Conservation (phyloP, 1,140 invertebrate genomes). For the Liolophura sinensis region DNA sequence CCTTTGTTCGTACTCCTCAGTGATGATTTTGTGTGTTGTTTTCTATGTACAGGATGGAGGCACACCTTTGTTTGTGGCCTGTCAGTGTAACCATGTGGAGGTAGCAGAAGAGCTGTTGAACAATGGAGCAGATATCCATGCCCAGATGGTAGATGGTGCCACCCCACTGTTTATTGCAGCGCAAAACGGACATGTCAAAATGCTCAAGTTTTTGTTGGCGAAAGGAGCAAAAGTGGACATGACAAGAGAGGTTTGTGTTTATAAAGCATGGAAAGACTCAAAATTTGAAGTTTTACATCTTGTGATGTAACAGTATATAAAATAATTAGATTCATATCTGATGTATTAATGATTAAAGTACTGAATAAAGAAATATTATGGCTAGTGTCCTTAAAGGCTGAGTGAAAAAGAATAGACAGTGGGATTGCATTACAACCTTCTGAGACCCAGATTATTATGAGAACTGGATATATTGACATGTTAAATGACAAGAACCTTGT, state of each 20-base stretch:
- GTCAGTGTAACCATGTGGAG: constrained; percentile 86
- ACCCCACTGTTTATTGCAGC: constrained; percentile 56
- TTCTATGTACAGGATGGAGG: constrained; percentile 77
- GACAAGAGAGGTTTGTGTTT: constrained; percentile 47
- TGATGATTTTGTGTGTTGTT: neutral
- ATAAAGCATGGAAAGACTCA: neutral
- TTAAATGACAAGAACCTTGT: neutral
- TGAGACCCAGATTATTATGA: too few species aligned
- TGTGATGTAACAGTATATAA: too few species aligned
- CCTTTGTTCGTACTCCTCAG: constrained; percentile 68
- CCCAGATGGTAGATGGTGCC: constrained; percentile 70
- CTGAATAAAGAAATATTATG: too few species aligned
- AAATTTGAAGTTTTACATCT: too few species aligned
- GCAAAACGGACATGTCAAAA: constrained; percentile 57
- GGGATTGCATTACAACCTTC: too few species aligned
- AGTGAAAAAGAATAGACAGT: too few species aligned
- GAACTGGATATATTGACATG: constrained; percentile 2
- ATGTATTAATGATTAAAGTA: too few species aligned
- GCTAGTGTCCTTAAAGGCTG: too few species aligned
- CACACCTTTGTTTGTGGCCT: constrained; percentile 87
- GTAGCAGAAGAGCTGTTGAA: constrained; percentile 80
- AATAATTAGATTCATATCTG: too few species aligned
- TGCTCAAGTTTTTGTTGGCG: constrained; percentile 49
- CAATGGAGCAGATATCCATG: constrained; percentile 79
- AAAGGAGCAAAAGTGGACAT: constrained; percentile 53